Base-by-base conservation (phyloP, 1,140 invertebrate species). In the Hylaeus volcanicus region DNA sequence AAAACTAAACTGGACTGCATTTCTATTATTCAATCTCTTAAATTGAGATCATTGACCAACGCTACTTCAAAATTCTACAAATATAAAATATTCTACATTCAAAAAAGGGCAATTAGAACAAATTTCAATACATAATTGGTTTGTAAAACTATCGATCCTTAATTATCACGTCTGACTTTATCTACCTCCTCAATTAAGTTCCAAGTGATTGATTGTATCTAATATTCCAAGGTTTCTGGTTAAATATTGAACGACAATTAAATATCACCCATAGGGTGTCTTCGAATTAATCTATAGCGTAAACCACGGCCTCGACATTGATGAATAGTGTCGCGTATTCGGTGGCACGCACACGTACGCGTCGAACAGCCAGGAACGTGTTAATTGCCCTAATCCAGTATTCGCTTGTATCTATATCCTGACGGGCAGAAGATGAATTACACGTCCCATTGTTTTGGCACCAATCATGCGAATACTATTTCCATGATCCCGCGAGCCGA, bases 361-460 rank as follows among this genome's bases (percentile, higher is more conserved):
- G 26, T 37, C n/a, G 58, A 53, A 45, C 70, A 39, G 60, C 48
- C 60, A 55, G 41, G 69, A 53, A 73, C 60, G 76, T 79, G 76
- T 79, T 79, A 73, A 79, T 79, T 79, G 76, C 76, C 69, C 73
- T 79, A 79, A 79, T 79, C 76, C 76, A 79, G 60, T 79, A 79
- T 79, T 64, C 69, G 60, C 12, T 51, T 73, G 69, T 79, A 79
- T 79, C 76, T 79, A 79, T 79, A 79, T 73, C 76, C 76, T 79
- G 76, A 73, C 76, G 60, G 69, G 0, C 41, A 11, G 76, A 79
- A 79, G 76, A 79, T 79, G 73, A 79, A 79, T 79, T 73, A 65
- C 70, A 45, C 58, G 26, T 0, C 48, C 12, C 48, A 48, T 53
- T 43, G 70, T 79, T 79, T 79, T 55, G 51, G 60, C 76, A 56